Percentiles rank a stretch among this genome's conserved stretches.
Conservation (phyloP, 1,140 invertebrate species). For the Venturia canescens region DNA sequence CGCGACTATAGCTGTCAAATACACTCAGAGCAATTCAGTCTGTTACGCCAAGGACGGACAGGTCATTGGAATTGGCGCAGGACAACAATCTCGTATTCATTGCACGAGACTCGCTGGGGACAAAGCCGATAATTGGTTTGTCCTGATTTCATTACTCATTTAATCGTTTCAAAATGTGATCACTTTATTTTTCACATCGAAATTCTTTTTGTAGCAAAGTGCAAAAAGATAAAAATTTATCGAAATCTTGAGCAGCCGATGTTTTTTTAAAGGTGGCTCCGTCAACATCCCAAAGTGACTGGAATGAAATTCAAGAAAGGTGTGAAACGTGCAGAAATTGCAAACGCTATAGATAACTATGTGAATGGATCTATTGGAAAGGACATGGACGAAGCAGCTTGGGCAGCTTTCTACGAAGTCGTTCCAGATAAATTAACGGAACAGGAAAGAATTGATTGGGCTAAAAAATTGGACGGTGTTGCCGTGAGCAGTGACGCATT, state of each 20-base stretch:
- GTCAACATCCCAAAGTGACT: conserved; percentile 93
- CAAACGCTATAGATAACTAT: conserved; percentile 97
- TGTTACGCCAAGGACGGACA: conserved; percentile 95
- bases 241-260: conserved; percentile 54
- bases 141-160: neutral
- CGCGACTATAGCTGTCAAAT: conserved; percentile 97
- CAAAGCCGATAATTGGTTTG: conserved; percentile 97
- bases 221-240: too few species aligned
- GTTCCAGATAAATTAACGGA: conserved; percentile 83
- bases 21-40: conserved; percentile 98
- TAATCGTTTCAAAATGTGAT: too few species aligned
- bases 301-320: conserved; percentile 93
- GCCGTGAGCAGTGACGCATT: conserved; percentile 98
- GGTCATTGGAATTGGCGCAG: conserved; percentile 97
- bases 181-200: too few species aligned
- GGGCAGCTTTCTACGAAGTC: conserved; percentile 86
- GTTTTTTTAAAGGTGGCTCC: conserved; percentile 85
- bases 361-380: conserved; percentile 93
- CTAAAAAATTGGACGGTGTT: conserved; percentile 88
- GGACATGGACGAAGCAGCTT: conserved; percentile 81
- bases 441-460: conserved; percentile 88
- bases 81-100: conserved; percentile 98
- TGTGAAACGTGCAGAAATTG: conserved; percentile 94
- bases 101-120: conserved; percentile 97
- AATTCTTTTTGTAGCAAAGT: too few species aligned